Conservation (phyloP, 2,888 invertebrate genomes). For the Adelphocoris suturalis region DNA sequence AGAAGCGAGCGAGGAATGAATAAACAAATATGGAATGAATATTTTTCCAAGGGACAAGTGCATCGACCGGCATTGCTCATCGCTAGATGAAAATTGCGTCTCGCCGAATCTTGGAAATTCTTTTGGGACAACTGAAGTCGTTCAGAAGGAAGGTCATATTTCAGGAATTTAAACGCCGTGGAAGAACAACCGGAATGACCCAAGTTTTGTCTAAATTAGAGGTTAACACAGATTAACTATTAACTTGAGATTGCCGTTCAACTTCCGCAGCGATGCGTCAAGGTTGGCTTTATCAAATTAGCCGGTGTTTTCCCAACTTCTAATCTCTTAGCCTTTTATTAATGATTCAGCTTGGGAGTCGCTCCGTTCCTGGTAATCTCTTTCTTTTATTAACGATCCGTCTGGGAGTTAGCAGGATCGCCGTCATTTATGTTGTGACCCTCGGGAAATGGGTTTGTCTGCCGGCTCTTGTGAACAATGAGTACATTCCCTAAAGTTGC, state of each 20-base stretch:
- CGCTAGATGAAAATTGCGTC: too few species aligned
- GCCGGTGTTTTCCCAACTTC: slow-evolving; percentile 26
- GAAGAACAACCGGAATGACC: not conserved
- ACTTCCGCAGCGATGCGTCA: slow-evolving; percentile 5
- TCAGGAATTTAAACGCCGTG: too few species aligned
- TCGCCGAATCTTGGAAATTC: too few species aligned
- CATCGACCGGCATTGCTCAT: too few species aligned
- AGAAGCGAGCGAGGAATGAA: too few species aligned
- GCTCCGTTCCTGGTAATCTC: not conserved
- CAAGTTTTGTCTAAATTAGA: not conserved
- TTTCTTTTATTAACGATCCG: slow-evolving; percentile 14
- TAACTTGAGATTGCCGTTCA: not conserved
- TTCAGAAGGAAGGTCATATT: too few species aligned
- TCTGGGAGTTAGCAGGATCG: not conserved
- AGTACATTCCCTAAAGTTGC: too few species aligned
- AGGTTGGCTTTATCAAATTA: slow-evolving; percentile 36
- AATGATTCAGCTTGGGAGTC: slow-evolving; percentile 14
- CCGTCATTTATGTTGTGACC: not conserved
- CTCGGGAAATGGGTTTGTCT: not conserved
- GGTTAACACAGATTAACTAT: slow-evolving; percentile 19
- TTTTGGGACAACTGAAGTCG: too few species aligned
- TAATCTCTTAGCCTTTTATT: slow-evolving; percentile 36
- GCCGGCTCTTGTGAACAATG: not conserved
- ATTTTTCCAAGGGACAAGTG: too few species aligned
- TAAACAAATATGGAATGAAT: too few species aligned